Evolutionary conservation across 2,888 invertebrate species (phyloP).

Genomic region (Formica aserva): DNA sequence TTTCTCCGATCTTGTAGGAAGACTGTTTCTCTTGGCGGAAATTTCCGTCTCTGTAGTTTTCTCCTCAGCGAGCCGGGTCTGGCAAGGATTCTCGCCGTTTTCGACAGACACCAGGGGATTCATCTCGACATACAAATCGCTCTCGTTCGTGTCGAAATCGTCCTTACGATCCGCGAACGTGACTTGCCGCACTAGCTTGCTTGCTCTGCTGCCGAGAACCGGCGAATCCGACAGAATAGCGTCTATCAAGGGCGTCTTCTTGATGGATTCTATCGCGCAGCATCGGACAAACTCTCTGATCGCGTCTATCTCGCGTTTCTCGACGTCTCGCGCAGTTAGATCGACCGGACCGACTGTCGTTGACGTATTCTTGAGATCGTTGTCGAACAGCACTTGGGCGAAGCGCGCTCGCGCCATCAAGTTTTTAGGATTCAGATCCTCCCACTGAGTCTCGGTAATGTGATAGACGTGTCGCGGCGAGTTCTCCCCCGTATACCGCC

Average conservation of each 20-base stretch:
- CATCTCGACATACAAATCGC: slow-evolving; percentile 81
- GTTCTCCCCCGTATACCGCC: slow-evolving; percentile 87
- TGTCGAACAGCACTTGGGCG: slow-evolving; percentile 75
- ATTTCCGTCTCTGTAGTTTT: slow-evolving; percentile 25
- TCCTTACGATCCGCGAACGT: slow-evolving; percentile 47
- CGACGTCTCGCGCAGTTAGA: slow-evolving; percentile 38
- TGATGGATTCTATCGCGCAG: slow-evolving; percentile 73
- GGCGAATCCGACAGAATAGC: slow-evolving; percentile 81
- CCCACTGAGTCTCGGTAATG: slow-evolving; percentile 87
- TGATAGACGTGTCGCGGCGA: slow-evolving; percentile 88
- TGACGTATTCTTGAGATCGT: slow-evolving; percentile 66
- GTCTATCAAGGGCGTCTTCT: slow-evolving; percentile 79
- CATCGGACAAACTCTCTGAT: slow-evolving; percentile 74
- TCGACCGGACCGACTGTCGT: neutral
- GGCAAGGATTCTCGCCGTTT: slow-evolving; percentile 40
- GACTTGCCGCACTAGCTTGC: slow-evolving; percentile 67
- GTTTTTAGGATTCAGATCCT: slow-evolving; percentile 75
- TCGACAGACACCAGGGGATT: slow-evolving; percentile 75
- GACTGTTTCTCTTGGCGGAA: slow-evolving; percentile 28
- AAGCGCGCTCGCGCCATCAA: slow-evolving; percentile 73
- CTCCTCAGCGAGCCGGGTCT: neutral
- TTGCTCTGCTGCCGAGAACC: slow-evolving; percentile 75
- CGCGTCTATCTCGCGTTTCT: slow-evolving; percentile 61
- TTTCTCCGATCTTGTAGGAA: slow-evolving; percentile 55
- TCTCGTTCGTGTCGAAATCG: slow-evolving; percentile 69